phyloP scores from a whole-genome alignment of 2,113 vertebrate genomes.

The Amblyornis subalaris region DNA sequence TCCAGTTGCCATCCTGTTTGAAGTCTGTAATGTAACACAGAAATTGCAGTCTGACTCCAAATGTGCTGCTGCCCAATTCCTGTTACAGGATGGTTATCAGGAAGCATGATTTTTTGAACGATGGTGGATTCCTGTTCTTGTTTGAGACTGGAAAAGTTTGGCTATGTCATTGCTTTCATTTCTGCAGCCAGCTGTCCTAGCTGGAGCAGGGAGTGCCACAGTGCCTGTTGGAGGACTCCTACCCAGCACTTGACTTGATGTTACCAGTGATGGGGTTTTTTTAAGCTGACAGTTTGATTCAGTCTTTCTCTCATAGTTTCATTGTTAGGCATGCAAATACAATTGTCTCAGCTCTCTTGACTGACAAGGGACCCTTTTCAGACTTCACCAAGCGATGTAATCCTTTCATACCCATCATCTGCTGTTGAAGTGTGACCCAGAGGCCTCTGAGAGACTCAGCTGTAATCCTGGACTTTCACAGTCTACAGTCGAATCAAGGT shows the following conservation, averaged over 20 bases:
- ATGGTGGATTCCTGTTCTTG: neutral
- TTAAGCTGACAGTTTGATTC: neutral
- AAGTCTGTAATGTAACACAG: neutral
- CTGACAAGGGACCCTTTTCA: neutral
- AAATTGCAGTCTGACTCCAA: neutral
- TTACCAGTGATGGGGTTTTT: neutral
- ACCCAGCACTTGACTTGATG: neutral
- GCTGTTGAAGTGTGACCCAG: neutral
- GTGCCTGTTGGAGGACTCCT: neutral
- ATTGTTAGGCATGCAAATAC: neutral
- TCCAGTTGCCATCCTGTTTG: neutral
- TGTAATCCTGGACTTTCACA: neutral
- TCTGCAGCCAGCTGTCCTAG: neutral
- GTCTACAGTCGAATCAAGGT: neutral
- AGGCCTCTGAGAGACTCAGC: neutral
- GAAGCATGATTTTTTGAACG: rapidly evolving
- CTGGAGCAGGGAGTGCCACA: neutral
- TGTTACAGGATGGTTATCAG: neutral
- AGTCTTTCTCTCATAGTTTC: neutral
- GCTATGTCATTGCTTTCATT: neutral
- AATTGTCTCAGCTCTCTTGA: neutral
- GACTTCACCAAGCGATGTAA: neutral
- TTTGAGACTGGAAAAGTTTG: neutral
- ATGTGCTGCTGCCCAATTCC: rapidly evolving
- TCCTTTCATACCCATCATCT: neutral